Conservation (phyloP, 1,140 invertebrate species). For the Drosophila ironensis region DNA sequence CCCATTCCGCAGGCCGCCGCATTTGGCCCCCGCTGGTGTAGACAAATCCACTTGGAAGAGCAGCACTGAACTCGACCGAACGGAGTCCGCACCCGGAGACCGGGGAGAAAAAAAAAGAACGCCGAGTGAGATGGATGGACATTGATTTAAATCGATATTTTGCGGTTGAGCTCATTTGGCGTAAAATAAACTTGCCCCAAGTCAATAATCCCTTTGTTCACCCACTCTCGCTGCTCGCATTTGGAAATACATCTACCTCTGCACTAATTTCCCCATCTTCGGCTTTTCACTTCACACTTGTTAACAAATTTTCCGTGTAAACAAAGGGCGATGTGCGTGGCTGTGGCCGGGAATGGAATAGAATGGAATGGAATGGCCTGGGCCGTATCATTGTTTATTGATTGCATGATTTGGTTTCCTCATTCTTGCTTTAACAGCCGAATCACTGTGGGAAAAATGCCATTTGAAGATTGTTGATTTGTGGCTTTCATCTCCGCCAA, state of each 20-base stretch:
- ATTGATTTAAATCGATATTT: constrained; percentile 80
- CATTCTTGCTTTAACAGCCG: constrained; percentile 25
- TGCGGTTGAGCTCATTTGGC: constrained; percentile 75
- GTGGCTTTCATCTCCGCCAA: background rate
- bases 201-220: constrained; percentile 74
- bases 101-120: background rate
- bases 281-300: constrained; percentile 65
- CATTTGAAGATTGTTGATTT: background rate
- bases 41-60: constrained; percentile 53
- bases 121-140: constrained; percentile 39
- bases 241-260: constrained; percentile 22
- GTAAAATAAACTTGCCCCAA: constrained; percentile 75
- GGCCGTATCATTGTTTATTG: constrained; percentile 48
- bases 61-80: constrained; percentile 2
- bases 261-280: constrained; percentile 19
- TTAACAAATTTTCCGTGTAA: constrained; percentile 70
- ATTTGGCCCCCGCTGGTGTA: constrained; percentile 23
- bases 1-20: background rate
- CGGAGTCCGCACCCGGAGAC: background rate
- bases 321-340: constrained; percentile 10
- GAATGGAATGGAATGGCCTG: constrained; percentile 28
- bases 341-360: constrained; percentile 6
- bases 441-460: constrained; percentile 10
- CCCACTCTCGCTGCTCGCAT: constrained; percentile 24
- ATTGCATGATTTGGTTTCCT: constrained; percentile 48